phyloP scores from a whole-genome alignment of 64 coral and sea anemone species.

The Acropora yongei region DNA sequence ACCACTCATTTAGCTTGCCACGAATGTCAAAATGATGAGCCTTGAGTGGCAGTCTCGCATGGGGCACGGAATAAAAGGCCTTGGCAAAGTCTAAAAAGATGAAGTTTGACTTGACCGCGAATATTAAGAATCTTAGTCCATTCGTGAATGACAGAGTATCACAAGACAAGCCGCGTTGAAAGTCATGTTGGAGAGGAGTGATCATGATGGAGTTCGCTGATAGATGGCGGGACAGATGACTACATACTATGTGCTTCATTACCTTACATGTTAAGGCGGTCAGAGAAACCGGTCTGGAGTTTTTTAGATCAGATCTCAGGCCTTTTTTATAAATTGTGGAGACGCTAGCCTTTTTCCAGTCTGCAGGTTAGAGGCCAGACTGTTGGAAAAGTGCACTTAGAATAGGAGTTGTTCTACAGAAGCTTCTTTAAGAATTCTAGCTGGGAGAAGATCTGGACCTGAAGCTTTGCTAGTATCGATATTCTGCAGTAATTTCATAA shows the following conservation, averaged over 20 bases:
- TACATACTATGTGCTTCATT: constrained; percentile 37
- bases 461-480: not conserved
- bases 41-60: too few relatives aligned
- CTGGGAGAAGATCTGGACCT: constrained; percentile 8
- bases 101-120: too few relatives aligned
- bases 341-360: constrained; percentile 34
- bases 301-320: not conserved
- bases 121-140: too few relatives aligned
- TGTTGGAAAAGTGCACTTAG: constrained; percentile 21
- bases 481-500: not conserved
- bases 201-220: not conserved
- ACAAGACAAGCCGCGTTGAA: too few relatives aligned
- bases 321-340: constrained; percentile 37
- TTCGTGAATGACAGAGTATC: too few relatives aligned
- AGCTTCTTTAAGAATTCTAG: not conserved
- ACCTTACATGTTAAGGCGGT: constrained; percentile 48
- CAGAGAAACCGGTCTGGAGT: constrained; percentile 42
- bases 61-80: too few relatives aligned
- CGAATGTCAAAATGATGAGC: not conserved
- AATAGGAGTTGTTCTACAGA: constrained; percentile 8
- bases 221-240: not conserved
- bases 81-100: too few relatives aligned
- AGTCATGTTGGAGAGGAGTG: not conserved
- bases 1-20: constrained; percentile 19
- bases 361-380: not conserved